Conservation (phyloP, 1,140 invertebrate genomes). For the Holcopasites calliopsidis region DNA sequence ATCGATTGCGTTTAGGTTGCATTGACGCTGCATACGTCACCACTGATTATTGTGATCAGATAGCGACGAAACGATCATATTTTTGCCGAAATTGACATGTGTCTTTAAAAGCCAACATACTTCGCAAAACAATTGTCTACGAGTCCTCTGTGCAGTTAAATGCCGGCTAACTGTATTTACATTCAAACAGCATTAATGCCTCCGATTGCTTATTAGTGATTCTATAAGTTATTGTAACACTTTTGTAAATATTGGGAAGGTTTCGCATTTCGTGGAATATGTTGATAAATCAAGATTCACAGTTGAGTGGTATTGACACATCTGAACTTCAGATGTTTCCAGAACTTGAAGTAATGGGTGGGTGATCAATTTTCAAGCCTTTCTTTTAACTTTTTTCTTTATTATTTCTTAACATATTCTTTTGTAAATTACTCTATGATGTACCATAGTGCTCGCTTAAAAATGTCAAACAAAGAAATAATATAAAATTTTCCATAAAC, state of each 20-base stretch:
- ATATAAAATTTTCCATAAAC: no score
- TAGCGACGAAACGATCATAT: neutral
- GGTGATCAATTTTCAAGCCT: constrained; percentile 7
- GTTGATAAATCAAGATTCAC: constrained; percentile 62
- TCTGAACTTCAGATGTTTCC: constrained; percentile 65
- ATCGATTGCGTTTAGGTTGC: neutral
- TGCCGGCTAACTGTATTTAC: neutral
- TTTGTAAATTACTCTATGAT: no score
- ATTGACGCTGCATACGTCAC: no score
- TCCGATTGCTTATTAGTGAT: neutral
- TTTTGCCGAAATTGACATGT: neutral
- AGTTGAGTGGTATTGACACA: constrained; percentile 40
- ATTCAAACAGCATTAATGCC: neutral
- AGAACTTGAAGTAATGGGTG: constrained; percentile 64
- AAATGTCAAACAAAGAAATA: no score
- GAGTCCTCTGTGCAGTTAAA: neutral
- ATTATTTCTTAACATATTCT: no score
- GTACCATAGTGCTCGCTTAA: no score
- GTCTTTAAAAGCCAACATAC: neutral
- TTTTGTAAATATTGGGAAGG: neutral
- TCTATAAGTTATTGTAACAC: constrained; percentile 17
- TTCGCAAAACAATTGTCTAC: neutral
- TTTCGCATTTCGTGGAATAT: constrained; percentile 22
- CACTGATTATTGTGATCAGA: no score
- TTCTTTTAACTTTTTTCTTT: neutral